These are phyloP conservation scores for Muschampia plurimacula DNA, from an alignment of 2,888 invertebrate genomes.

Conservation along the genomic window DNA sequence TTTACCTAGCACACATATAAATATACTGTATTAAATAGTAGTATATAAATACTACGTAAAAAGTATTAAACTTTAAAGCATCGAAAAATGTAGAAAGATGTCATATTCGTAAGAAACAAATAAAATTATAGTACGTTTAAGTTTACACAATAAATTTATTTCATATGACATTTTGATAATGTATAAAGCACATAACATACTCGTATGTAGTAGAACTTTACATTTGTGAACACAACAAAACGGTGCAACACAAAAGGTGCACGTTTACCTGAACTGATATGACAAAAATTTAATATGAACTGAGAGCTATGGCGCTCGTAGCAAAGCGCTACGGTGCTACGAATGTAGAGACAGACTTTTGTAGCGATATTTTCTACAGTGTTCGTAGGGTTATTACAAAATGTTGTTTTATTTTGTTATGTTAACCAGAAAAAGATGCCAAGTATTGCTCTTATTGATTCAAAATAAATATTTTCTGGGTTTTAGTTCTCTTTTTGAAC, in stretches of 20 bases:
- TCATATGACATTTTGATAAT: not conserved
- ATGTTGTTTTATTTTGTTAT: not conserved
- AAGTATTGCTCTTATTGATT: too few species aligned
- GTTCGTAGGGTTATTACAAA: not conserved
- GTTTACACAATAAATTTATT: not conserved
- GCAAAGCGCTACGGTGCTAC: constrained; percentile 28
- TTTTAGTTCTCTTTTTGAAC: too few species aligned
- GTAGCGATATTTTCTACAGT: not conserved
- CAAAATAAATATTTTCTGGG: too few species aligned
- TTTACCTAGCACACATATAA: too few species aligned
- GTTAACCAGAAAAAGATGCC: too few species aligned
- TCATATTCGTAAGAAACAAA: too few species aligned
- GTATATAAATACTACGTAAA: too few species aligned
- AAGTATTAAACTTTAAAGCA: too few species aligned
- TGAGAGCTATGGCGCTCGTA: constrained; percentile 38
- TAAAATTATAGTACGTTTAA: not conserved
- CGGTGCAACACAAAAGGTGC: constrained; percentile 51
- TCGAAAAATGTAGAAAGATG: too few species aligned
- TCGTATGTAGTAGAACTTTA: not conserved
- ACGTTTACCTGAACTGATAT: constrained; percentile 51
- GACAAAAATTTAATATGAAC: constrained; percentile 54
- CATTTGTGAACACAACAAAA: constrained; percentile 55
- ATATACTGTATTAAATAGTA: too few species aligned
- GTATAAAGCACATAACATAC: not conserved
- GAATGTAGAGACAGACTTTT: constrained; percentile 1